A percentile compares a stretch with the other conserved stretches of the same genome.
These are phyloP conservation scores for Egretta garzetta DNA, from an alignment of 2,113 vertebrate genomes.

Conservation along the genomic window DNA sequence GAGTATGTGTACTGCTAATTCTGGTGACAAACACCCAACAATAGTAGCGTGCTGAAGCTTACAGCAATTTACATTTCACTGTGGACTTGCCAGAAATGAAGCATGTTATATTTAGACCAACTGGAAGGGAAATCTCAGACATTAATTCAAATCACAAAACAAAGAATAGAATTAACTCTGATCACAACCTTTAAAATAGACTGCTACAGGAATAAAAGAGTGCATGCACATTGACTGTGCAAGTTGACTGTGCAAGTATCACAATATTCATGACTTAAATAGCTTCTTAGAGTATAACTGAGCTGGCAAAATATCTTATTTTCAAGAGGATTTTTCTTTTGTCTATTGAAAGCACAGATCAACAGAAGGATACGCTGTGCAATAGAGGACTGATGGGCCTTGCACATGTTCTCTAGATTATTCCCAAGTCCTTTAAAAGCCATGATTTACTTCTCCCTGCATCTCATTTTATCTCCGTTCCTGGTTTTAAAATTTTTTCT, in stretches of 20 bases:
- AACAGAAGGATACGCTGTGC: background rate
- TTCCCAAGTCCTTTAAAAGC: background rate
- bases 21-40: constrained; percentile 55
- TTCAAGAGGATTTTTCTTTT: background rate
- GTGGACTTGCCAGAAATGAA: constrained; percentile 40
- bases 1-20: constrained; percentile 49
- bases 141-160: background rate
- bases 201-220: background rate
- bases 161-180: constrained; percentile 8
- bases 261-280: background rate
- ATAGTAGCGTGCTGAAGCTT: constrained; percentile 41
- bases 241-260: background rate
- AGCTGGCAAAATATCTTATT: background rate
- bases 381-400: background rate
- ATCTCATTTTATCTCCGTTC: background rate
- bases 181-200: background rate
- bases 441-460: background rate
- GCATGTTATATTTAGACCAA: constrained; percentile 37
- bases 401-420: background rate
- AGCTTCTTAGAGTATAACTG: background rate
- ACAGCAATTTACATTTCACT: constrained; percentile 31
- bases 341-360: background rate
- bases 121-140: constrained; percentile 31
- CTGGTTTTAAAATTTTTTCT: background rate
- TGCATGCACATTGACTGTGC: background rate